These are phyloP conservation scores for Zeus faber DNA, from an alignment of 2,113 vertebrate genomes.

Conservation along the genomic window DNA sequence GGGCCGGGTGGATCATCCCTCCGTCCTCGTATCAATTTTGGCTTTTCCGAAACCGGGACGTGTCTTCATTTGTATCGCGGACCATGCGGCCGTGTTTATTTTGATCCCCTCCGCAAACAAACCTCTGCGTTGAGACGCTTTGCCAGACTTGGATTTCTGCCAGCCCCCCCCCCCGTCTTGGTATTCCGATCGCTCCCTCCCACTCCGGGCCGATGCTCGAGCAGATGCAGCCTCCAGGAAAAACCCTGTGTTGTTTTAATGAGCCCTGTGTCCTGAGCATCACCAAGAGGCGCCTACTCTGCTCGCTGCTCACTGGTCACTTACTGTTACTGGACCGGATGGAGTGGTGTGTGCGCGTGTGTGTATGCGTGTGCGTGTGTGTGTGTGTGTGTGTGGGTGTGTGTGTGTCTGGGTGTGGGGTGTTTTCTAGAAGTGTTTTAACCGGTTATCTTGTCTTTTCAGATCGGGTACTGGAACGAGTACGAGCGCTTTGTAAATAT, in stretches of 20 bases:
- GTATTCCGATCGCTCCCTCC: constrained; percentile 24
- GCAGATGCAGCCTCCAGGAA: constrained; percentile 37
- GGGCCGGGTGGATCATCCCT: background rate
- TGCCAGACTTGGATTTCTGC: background rate
- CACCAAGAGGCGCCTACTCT: too few species aligned
- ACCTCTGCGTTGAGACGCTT: constrained; percentile 1
- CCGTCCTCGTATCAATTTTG: too few species aligned
- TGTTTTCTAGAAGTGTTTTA: constrained; percentile 11
- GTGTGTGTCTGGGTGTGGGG: background rate
- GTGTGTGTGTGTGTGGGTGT: too few species aligned
- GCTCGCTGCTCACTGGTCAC: constrained; percentile 8
- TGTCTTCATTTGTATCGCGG: background rate
- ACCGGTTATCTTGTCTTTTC: constrained; percentile 69
- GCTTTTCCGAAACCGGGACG: too few species aligned
- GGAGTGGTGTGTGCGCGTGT: too few species aligned
- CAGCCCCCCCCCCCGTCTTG: constrained; percentile 2
- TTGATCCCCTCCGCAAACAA: constrained; percentile 7
- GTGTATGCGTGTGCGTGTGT: too few species aligned
- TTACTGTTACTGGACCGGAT: too few species aligned
- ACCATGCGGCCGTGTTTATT: background rate
- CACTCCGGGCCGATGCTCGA: constrained; percentile 37
- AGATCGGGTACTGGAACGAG: constrained; percentile 99
- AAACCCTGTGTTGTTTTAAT: constrained; percentile 49
- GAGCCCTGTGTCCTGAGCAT: too few species aligned
- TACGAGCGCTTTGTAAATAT: constrained; percentile 95